These are phyloP conservation scores for Oncorhynchus kisutch DNA, from an alignment of 2,113 vertebrate species.

Conservation along the genomic window DNA sequence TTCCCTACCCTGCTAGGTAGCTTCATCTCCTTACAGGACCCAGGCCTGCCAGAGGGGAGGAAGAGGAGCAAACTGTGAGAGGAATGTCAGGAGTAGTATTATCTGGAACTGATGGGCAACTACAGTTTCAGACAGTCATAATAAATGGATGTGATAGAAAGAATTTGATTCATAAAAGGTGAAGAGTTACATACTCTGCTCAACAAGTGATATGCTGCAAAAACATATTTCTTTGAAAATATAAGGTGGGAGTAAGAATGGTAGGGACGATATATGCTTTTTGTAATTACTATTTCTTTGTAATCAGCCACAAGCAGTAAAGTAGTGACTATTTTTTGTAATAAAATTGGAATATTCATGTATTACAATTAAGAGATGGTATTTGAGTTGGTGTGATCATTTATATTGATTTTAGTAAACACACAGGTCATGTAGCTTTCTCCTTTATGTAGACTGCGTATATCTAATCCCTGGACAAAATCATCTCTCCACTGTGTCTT, in stretches of 20 bases:
- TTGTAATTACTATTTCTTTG: background rate
- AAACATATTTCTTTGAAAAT: background rate
- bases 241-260: background rate
- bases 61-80: background rate
- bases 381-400: background rate
- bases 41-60: conserved; percentile 65
- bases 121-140: background rate
- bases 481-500: background rate
- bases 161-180: background rate
- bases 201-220: background rate
- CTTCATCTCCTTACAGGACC: conserved; percentile 80
- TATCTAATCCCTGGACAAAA: background rate
- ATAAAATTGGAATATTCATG: background rate
- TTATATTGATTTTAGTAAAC: background rate
- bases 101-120: no score
- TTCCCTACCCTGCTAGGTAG: conserved; percentile 66
- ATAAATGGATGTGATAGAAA: background rate
- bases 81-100: background rate
- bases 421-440: background rate
- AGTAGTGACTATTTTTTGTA: background rate
- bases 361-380: background rate
- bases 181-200: background rate
- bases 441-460: background rate
- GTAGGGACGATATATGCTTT: background rate
- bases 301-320: background rate